Evolutionary conservation across 2,797 vertebrate genomes (phyloP).

Genomic region (Pteropus rufus): DNA sequence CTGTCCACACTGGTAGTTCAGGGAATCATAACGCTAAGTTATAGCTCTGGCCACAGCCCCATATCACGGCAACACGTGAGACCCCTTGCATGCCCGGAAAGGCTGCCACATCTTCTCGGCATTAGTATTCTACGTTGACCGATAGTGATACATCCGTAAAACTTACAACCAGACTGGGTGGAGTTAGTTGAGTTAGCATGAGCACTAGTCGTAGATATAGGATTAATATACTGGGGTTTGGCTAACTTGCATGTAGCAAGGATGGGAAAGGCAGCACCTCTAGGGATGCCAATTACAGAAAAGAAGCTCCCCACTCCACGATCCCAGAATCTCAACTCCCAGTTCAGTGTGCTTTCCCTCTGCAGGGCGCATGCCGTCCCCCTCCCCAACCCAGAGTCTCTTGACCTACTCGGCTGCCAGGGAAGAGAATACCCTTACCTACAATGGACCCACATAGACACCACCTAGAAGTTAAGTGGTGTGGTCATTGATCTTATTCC

Average conservation of each 20-base stretch:
- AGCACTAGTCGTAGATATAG: neutral
- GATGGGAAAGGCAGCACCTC: neutral
- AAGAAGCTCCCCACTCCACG: neutral
- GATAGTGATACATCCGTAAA: neutral
- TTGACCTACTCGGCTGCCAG: neutral
- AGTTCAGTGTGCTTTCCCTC: neutral
- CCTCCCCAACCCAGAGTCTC: neutral
- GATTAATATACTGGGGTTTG: neutral
- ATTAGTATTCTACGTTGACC: neutral
- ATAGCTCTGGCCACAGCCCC: neutral
- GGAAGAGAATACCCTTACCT: neutral
- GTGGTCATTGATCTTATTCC: neutral
- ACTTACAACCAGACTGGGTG: neutral
- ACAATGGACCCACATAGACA: neutral
- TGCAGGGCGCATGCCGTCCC: neutral
- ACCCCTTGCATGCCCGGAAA: neutral
- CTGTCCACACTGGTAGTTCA: neutral
- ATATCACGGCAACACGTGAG: neutral
- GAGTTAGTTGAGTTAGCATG: neutral
- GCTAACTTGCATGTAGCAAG: neutral
- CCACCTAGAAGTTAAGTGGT: neutral
- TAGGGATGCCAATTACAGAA: neutral
- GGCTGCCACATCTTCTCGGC: neutral
- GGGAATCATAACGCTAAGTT: neutral
- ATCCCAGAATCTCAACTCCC: neutral